Percentiles rank a stretch among this genome's conserved stretches.
Evolutionary conservation across 1,140 invertebrate genomes (phyloP).

Genomic region (Dufourea novaeangliae): DNA sequence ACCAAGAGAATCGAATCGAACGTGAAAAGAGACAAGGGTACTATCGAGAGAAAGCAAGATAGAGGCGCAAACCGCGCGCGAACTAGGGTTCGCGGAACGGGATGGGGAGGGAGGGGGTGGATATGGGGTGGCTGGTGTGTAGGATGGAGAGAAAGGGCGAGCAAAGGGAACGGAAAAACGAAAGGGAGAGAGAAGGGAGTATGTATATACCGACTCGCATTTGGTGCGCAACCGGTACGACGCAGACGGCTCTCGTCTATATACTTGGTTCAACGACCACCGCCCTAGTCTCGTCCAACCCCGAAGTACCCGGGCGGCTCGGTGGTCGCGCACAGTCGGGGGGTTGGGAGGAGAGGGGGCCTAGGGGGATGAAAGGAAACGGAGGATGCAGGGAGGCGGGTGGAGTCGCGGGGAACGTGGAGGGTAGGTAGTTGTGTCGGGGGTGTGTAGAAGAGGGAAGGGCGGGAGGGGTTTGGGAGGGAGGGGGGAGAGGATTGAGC

Average conservation of each 20-base stretch:
- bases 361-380: conserved; percentile 10
- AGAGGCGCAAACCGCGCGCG: conserved; percentile 7
- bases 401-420: conserved; percentile 2
- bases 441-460: neutral
- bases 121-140: neutral
- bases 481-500: conserved; percentile 2
- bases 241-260: conserved; percentile 75
- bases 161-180: neutral
- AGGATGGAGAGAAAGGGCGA: neutral
- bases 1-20: neutral
- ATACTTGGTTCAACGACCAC: conserved; percentile 81
- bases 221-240: conserved; percentile 72
- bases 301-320: conserved; percentile 57
- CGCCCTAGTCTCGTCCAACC: conserved; percentile 79
- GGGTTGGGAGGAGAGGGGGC: neutral
- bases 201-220: no score
- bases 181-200: no score
- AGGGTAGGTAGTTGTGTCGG: neutral
- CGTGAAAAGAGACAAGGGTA: neutral
- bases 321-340: conserved; percentile 27
- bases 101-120: neutral
- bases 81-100: neutral
- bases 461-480: conserved; percentile 16
- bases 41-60: neutral
- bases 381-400: neutral